Conservation (phyloP, 1,140 invertebrate species). For the Trachymyrmex septentrionalis region DNA sequence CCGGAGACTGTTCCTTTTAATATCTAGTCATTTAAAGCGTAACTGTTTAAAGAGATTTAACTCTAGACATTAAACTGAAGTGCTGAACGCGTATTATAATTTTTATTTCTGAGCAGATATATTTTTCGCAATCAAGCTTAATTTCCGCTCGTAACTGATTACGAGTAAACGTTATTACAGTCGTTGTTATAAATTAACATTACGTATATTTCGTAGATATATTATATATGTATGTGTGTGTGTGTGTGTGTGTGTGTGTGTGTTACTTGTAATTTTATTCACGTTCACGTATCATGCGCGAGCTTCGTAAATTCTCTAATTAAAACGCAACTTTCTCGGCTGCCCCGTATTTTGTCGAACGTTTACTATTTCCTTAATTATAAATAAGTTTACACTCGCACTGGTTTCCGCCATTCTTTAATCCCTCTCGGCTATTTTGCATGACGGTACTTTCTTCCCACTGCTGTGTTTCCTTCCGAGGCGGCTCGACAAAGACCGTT, state of each 20-base stretch:
- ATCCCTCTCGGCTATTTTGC: constrained; percentile 63
- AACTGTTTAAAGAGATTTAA: constrained; percentile 31
- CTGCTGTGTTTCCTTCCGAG: constrained; percentile 23
- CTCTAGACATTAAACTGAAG: not conserved
- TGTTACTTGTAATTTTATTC: constrained; percentile 19
- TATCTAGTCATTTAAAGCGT: constrained; percentile 8
- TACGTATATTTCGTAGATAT: not conserved
- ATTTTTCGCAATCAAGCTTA: not conserved
- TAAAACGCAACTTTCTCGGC: constrained; percentile 14
- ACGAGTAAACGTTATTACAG: not conserved
- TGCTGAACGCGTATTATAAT: not conserved
- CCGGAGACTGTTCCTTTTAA: constrained; percentile 15
- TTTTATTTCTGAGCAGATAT: not conserved
- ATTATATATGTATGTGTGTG: not conserved
- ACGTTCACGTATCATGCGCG: not conserved
- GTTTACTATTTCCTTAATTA: constrained; percentile 47
- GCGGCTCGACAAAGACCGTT: constrained; percentile 80
- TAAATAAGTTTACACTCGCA: not conserved
- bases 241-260: not conserved
- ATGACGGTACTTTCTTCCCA: constrained; percentile 66
- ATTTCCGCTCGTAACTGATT: not conserved
- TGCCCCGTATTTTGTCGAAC: constrained; percentile 6
- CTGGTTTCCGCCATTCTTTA: constrained; percentile 65
- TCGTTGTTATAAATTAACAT: constrained; percentile 31
- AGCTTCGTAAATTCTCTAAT: constrained; percentile 12